Evolutionary conservation across 2,113 vertebrate genomes (phyloP).

Genomic region (Salvelinus sp.): DNA sequence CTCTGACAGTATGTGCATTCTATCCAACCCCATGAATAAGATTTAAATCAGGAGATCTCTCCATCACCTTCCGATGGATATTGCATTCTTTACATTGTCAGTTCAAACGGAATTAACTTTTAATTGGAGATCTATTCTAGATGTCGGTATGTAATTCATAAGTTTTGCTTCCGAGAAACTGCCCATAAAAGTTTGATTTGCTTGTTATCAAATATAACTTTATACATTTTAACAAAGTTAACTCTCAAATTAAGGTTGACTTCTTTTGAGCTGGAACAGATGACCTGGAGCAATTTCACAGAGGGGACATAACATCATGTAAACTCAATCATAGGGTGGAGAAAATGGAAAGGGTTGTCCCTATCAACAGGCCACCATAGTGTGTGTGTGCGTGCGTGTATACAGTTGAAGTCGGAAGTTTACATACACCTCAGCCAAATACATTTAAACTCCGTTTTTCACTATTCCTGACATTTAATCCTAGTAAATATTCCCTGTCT

Average conservation of each 20-base stretch:
- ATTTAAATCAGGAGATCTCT: slow-evolving; percentile 17
- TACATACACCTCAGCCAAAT: too few relatives aligned
- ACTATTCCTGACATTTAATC: too few relatives aligned
- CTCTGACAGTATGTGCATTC: slow-evolving; percentile 29
- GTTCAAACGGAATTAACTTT: not conserved
- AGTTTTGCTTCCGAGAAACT: not conserved
- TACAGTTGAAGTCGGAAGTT: not conserved
- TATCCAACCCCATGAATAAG: not conserved
- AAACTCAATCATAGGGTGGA: slow-evolving; percentile 10
- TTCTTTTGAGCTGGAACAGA: not conserved
- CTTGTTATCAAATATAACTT: not conserved
- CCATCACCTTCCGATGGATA: slow-evolving; percentile 2
- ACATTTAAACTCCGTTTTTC: too few relatives aligned
- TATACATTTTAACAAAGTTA: not conserved
- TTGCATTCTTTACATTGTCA: not conserved
- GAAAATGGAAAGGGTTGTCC: not conserved
- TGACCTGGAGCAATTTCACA: not conserved
- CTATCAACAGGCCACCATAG: not conserved
- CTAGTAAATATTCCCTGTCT: too few relatives aligned
- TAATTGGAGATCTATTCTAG: not conserved
- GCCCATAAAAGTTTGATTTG: not conserved
- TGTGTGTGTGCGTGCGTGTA: not conserved
- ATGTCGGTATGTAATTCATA: not conserved
- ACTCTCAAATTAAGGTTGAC: not conserved
- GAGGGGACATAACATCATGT: slow-evolving; percentile 18